These are phyloP conservation scores for Gallinago nigripennis DNA, from an alignment of 2,797 vertebrate species.

Conservation along the genomic window DNA sequence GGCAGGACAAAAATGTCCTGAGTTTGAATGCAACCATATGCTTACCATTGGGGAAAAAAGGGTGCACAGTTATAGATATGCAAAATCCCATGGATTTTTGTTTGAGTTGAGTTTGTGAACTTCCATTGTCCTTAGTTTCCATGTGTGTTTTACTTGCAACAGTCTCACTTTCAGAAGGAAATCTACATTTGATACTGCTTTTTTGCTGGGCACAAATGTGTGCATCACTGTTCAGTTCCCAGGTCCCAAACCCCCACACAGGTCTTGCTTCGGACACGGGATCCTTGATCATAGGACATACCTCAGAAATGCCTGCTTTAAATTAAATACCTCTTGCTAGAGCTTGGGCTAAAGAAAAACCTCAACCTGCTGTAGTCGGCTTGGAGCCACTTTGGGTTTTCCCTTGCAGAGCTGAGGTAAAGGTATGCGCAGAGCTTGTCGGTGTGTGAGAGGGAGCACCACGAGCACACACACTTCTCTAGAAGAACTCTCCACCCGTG, in stretches of 20 bases:
- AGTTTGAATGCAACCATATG: constrained; percentile 20
- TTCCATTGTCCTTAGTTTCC: not conserved
- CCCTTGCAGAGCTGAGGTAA: not conserved
- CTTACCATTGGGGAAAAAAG: not conserved
- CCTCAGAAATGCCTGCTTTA: not conserved
- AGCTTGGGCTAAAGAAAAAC: not conserved
- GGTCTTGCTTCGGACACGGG: not conserved
- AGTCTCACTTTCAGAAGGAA: not conserved
- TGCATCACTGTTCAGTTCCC: not conserved
- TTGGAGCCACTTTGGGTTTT: not conserved
- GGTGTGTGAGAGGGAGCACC: not conserved
- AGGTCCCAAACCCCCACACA: not conserved
- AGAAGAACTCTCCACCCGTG: not conserved
- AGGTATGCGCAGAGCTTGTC: not conserved
- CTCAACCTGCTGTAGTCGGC: not conserved
- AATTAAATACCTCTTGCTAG: not conserved
- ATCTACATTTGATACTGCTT: not conserved
- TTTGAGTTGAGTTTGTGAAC: not conserved
- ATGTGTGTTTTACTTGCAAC: not conserved
- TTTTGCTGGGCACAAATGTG: not conserved
- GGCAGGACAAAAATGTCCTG: constrained; percentile 7
- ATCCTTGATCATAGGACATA: not conserved
- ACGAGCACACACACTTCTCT: not conserved
- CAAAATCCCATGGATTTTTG: constrained; percentile 13
- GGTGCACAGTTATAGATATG: not conserved